Evolutionary conservation across 92 coral and sea anemone genomes (phyloP), one percentile per base, ranked within the genome.

Genomic region (Actinostola sp.): DNA sequence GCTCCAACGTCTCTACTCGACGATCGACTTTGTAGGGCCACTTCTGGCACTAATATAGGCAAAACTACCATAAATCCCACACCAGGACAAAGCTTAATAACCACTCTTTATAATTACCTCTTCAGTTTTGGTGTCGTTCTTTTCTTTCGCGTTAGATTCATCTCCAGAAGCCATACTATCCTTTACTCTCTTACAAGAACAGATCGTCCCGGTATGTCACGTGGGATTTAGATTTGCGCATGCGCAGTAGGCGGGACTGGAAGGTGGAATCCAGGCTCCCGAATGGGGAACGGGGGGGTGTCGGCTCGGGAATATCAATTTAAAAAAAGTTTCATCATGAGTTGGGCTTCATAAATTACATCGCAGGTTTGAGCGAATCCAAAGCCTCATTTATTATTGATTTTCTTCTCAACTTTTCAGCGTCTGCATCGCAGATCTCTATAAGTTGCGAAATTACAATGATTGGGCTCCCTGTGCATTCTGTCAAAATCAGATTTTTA

Each of bases 111-210:
- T 61, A 45, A 61, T 67, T 78, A 95, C 99, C 93, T 95, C 92
- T 52, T 86, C 90, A 26, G 78, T 72, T 8, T 79, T 76, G 51
- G 89, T 85, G 70, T 95, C 97, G 49, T 95, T 95, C 67, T 91
- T 84, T 64, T 95, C 95, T 83, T 95, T 95, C 15, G 81, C 79
- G 48, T 87, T 79, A 39, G 96, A 74, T 77, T 85, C 93, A 74
- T 95, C 99, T 65, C 99, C 99, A 88, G 99, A 95, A 86, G 99
- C 99, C 99, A 95, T 95, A 77, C 54, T 82, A 67, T 64, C 39
- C 52, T 50, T 58, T 74, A 63, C 78, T 86, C 86, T 64, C 71
- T 53, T 75, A 75, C 61, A 30, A 68, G 78, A 29, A 42, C 52
- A 59, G 72, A 61, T 76, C 80, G 84, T 68, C 73, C 97, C 92